phyloP scores from a whole-genome alignment of 2,888 invertebrate species.

The Macroteleia sp. region DNA sequence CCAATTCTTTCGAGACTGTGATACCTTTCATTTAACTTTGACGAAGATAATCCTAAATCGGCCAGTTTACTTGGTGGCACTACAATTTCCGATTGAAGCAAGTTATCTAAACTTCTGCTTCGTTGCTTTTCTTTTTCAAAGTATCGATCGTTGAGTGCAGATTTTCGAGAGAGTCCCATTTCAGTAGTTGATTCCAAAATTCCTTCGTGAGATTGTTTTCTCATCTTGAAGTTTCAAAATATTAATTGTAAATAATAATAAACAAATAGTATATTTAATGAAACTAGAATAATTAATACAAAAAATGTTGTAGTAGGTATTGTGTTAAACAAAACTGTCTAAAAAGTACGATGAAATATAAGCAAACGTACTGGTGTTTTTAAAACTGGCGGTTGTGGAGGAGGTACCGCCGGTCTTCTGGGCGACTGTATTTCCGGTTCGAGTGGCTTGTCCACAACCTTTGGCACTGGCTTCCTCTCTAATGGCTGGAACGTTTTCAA shows the following conservation, averaged over 20 bases:
- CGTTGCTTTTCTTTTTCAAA: constrained; percentile 93
- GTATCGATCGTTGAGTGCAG: constrained; percentile 94
- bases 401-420: constrained; percentile 82
- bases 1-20: constrained; percentile 90
- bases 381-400: constrained; percentile 82
- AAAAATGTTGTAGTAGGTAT: no score
- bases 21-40: constrained; percentile 94
- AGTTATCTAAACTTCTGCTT: constrained; percentile 92
- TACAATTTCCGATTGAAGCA: constrained; percentile 87
- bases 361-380: constrained; percentile 80
- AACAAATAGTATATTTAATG: no score
- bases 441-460: constrained; percentile 80
- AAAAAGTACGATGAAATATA: not conserved
- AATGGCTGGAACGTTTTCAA: constrained; percentile 83
- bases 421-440: constrained; percentile 82
- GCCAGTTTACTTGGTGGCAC: constrained; percentile 86
- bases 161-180: constrained; percentile 89
- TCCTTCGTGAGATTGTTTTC: constrained; percentile 91
- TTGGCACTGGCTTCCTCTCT: constrained; percentile 79
- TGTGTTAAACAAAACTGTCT: no score
- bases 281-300: no score
- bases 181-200: constrained; percentile 81
- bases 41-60: constrained; percentile 92
- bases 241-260: no score
- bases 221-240: constrained; percentile 76